Percentiles rank a stretch among this genome's conserved stretches.
These are phyloP conservation scores for Poecile atricapillus DNA, from an alignment of 2,113 vertebrate genomes.

Conservation along the genomic window DNA sequence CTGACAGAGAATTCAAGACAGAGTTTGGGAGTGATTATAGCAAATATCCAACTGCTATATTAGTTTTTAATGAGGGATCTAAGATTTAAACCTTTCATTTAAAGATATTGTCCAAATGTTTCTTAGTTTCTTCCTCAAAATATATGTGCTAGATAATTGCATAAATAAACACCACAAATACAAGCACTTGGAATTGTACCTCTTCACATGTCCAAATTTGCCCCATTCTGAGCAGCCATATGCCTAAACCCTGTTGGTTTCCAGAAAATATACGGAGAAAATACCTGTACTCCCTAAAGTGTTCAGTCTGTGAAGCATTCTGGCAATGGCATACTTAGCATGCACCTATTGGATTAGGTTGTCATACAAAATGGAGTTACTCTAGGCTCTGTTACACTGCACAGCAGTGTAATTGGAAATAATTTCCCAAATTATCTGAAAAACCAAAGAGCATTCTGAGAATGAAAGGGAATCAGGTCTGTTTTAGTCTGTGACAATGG, in stretches of 20 bases:
- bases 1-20: background rate
- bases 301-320: constrained; percentile 3
- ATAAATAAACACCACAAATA: background rate
- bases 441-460: background rate
- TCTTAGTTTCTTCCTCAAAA: background rate
- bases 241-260: background rate
- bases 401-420: background rate
- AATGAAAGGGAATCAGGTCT: background rate
- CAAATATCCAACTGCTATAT: background rate
- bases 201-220: background rate
- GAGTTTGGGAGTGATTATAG: background rate
- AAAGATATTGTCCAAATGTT: background rate
- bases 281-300: background rate
- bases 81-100: background rate
- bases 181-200: background rate
- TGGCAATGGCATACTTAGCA: background rate
- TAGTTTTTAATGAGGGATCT: background rate
- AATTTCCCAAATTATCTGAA: background rate
- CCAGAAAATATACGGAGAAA: background rate
- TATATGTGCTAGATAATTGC: background rate
- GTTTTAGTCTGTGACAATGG: background rate
- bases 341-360: background rate
- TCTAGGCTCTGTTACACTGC: background rate
- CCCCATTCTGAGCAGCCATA: background rate
- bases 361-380: background rate